Evolutionary conservation across 2,797 vertebrate species (phyloP), one percentile per base, ranked within the genome.

Genomic region (Graptemys geographica): DNA sequence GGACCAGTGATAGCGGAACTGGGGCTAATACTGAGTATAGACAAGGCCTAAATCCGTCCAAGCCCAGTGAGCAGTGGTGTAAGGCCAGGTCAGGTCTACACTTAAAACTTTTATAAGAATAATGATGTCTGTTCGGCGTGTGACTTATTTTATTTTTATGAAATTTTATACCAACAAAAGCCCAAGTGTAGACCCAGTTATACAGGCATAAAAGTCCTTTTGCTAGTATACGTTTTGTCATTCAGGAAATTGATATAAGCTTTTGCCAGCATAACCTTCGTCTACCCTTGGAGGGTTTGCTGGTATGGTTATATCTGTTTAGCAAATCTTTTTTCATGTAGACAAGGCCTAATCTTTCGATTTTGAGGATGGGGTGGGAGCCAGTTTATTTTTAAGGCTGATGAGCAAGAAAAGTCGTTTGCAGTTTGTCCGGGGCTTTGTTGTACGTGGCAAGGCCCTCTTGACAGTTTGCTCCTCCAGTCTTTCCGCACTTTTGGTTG

Each of bases 1-100:
- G 83, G 92, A 11, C 79, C 51, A 59, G 83, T 86, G 8, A 1
- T 16, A 80, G 84, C 91, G 88, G 25, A 51, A 56, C 83, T 90
- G 5, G 16, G n/a, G 59, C 53, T 90, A 0, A 0, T 80, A 8
- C 19, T 51, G 51, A 76, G 5, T 87, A n/a, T 2, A 33, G 86
- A 69, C 79, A 88, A 44, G 23, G 33, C 69, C 52, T 79, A 81
- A 83, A 57, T 15, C 90, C 27, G 31, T 81, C 79, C 31, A 84
- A 81, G 57, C 12, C n/a, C 86, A 47, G 5, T 0, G 6, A 91
- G 79, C 86, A 81, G 53, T 2, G 1, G 47, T 47, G n/a, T 76
- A 56, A 25, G 83, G 18, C 76, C 2, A 5, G n/a, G 37, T 8
- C 3, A 5, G n/a, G 37, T 8, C 41, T n/a, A 21, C 49, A 0